These are phyloP conservation scores for Verasper variegatus DNA, from an alignment of 2,113 vertebrate genomes.

Conservation along the genomic window DNA sequence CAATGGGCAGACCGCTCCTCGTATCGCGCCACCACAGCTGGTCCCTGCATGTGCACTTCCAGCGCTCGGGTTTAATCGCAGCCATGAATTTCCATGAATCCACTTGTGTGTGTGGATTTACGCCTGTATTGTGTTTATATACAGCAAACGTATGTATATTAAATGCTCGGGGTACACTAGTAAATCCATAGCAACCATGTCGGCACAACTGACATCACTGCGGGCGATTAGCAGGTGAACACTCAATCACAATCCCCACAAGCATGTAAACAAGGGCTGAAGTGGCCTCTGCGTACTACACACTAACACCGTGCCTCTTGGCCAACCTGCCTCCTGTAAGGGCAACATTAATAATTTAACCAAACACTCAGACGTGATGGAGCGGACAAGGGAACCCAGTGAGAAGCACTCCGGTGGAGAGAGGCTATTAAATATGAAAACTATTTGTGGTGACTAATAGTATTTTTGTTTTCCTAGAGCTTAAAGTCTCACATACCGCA, in stretches of 20 bases:
- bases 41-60: slow-evolving; percentile 25
- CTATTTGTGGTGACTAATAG: slow-evolving; percentile 71
- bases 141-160: slow-evolving; percentile 38
- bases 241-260: slow-evolving; percentile 66
- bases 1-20: slow-evolving; percentile 35
- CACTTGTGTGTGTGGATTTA: slow-evolving; percentile 29
- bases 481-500: slow-evolving; percentile 21
- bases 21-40: slow-evolving; percentile 61
- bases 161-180: slow-evolving; percentile 38
- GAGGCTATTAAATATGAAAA: slow-evolving; percentile 81
- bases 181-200: slow-evolving; percentile 50
- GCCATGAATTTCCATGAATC: slow-evolving; percentile 49
- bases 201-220: slow-evolving; percentile 42
- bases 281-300: slow-evolving; percentile 31
- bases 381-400: slow-evolving; percentile 55
- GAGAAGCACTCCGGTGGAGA: slow-evolving; percentile 63
- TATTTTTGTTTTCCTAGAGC: slow-evolving; percentile 62
- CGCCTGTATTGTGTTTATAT: slow-evolving; percentile 35
- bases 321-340: slow-evolving; percentile 65
- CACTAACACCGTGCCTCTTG: slow-evolving; percentile 35
- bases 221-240: slow-evolving; percentile 51
- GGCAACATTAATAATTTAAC: slow-evolving; percentile 79
- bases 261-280: slow-evolving; percentile 70
- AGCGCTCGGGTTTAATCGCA: slow-evolving; percentile 52
- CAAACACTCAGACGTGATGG: slow-evolving; percentile 73